A percentile compares a stretch with the other conserved stretches of the same genome.
phyloP scores from a whole-genome alignment of 2,113 vertebrate genomes.

The Corynorhinus townsendii region DNA sequence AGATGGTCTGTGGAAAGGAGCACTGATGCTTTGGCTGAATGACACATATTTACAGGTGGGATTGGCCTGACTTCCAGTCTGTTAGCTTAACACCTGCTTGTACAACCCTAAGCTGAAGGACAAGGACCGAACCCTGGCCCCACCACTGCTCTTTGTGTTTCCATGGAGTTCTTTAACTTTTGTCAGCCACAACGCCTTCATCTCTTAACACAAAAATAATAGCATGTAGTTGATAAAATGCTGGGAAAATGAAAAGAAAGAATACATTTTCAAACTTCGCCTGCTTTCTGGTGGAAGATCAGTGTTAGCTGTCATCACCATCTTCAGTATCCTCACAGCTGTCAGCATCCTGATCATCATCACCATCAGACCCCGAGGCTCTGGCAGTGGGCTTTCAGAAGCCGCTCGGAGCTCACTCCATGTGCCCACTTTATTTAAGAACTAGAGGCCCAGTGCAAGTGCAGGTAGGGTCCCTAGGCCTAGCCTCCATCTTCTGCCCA shows the following conservation, averaged over 20 bases:
- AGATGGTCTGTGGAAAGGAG: neutral
- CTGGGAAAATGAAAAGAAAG: neutral
- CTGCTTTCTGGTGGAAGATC: neutral
- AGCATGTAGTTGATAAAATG: neutral
- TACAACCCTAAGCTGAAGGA: neutral
- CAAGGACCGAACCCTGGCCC: neutral
- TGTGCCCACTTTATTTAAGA: neutral
- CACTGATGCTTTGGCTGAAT: neutral
- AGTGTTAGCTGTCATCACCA: neutral
- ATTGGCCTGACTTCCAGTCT: neutral
- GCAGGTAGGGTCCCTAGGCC: too few species aligned
- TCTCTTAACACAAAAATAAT: neutral
- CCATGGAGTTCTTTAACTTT: neutral
- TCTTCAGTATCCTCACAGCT: neutral
- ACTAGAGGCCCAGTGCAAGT: too few species aligned
- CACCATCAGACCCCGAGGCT: neutral
- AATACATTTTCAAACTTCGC: neutral
- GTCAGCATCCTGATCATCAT: too few species aligned
- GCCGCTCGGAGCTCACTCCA: neutral
- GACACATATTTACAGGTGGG: neutral
- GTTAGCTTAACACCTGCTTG: neutral
- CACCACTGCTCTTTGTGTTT: neutral
- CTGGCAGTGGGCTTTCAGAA: neutral
- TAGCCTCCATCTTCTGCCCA: too few species aligned
- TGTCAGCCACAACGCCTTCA: neutral